A percentile compares a stretch with the other conserved stretches of the same genome.
phyloP scores from a whole-genome alignment of 2,797 vertebrate species.

The Platyrinchus mystaceus region DNA sequence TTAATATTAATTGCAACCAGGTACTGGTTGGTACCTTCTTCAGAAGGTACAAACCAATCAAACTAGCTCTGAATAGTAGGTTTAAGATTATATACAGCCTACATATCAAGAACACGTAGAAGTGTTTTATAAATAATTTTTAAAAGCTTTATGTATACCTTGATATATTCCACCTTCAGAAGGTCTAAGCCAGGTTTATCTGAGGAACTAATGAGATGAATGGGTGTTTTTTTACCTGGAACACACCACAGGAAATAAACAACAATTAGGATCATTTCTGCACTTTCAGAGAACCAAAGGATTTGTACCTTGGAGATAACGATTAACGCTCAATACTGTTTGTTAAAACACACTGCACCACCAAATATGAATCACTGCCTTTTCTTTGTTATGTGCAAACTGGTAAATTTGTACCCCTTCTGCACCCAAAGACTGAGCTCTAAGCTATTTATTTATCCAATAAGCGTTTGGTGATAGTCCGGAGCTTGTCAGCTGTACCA shows the following conservation, averaged over 20 bases:
- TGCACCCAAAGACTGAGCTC: neutral
- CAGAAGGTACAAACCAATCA: neutral
- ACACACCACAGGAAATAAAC: neutral
- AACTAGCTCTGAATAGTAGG: neutral
- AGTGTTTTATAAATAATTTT: neutral
- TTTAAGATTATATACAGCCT: neutral
- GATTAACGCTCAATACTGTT: neutral
- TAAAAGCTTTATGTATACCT: conserved; percentile 73
- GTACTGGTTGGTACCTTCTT: neutral
- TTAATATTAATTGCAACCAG: neutral
- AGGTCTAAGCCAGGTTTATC: conserved; percentile 86
- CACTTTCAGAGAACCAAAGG: neutral
- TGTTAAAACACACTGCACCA: neutral
- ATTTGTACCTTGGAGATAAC: neutral
- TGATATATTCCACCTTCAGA: conserved; percentile 91
- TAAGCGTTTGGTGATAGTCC: neutral
- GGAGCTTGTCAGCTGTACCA: neutral
- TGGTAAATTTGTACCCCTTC: neutral
- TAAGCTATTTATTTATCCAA: neutral
- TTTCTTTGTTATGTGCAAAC: neutral
- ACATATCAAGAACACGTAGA: neutral
- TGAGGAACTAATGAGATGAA: conserved; percentile 89
- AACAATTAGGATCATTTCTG: neutral
- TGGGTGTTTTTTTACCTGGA: conserved; percentile 74
- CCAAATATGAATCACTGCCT: neutral